Evolutionary conservation across 1,140 invertebrate genomes (phyloP).

Genomic region (Drosophila obscura): DNA sequence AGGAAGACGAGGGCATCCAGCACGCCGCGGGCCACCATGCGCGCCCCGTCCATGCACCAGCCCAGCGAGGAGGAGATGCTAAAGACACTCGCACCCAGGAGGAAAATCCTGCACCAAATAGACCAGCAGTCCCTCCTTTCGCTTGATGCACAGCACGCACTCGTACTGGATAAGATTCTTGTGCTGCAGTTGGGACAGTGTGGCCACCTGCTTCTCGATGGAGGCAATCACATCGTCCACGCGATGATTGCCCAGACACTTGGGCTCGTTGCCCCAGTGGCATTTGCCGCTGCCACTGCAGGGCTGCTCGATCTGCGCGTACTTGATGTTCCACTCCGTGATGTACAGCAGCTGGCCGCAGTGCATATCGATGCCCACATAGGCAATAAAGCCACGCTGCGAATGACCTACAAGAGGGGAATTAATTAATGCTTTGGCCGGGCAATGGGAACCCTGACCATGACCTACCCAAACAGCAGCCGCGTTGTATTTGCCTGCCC

Average conservation of each 20-base stretch:
- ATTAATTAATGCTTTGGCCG: neutral
- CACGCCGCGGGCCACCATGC: conserved; percentile 86
- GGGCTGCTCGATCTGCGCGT: conserved; percentile 71
- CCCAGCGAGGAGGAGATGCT: conserved; percentile 74
- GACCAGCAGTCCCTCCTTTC: conserved; percentile 86
- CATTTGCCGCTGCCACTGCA: conserved; percentile 69
- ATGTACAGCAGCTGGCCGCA: conserved; percentile 88
- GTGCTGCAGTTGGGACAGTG: conserved; percentile 88
- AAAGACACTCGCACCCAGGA: conserved; percentile 84
- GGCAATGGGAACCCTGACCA: neutral
- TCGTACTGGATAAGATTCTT: conserved; percentile 89
- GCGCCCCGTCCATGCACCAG: conserved; percentile 81
- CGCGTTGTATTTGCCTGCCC: conserved; percentile 74
- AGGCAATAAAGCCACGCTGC: conserved; percentile 88
- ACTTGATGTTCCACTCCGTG: conserved; percentile 89
- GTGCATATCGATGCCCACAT: conserved; percentile 87
- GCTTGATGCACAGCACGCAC: conserved; percentile 87
- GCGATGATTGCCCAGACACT: conserved; percentile 71
- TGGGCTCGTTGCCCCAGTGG: conserved; percentile 67
- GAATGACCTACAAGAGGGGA: conserved; percentile 85
- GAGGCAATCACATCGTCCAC: conserved; percentile 84
- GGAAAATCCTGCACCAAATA: conserved; percentile 89
- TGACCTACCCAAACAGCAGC: conserved; percentile 70
- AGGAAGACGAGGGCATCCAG: conserved; percentile 89
- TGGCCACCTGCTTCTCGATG: conserved; percentile 90